Conservation (phyloP, 2,113 vertebrate genomes). For the Rhabdornis inornatus region DNA sequence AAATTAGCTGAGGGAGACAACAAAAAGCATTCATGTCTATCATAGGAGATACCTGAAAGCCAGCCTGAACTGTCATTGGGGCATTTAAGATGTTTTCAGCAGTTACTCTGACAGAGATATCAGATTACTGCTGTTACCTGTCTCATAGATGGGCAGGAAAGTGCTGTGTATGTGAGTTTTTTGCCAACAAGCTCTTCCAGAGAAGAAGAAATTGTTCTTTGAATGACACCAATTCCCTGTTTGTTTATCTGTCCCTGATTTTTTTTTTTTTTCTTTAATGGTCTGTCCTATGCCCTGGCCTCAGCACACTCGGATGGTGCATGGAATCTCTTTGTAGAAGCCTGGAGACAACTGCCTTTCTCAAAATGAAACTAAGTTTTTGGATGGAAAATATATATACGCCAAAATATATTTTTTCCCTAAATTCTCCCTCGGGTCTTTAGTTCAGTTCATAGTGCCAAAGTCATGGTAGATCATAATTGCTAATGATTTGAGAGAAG, state of each 20-base stretch:
- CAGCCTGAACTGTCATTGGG: background rate
- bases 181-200: background rate
- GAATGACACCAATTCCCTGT: background rate
- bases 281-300: background rate
- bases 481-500: background rate
- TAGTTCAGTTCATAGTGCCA: background rate
- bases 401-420: background rate
- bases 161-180: background rate
- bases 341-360: background rate
- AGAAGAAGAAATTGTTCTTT: background rate
- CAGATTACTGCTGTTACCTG: conserved; percentile 7
- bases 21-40: background rate
- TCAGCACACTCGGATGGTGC: background rate
- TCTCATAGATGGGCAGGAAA: background rate
- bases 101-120: background rate
- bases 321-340: background rate
- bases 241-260: background rate
- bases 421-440: background rate
- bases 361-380: background rate
- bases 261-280: background rate
- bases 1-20: background rate
- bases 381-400: background rate
- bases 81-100: background rate
- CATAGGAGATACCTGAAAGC: background rate
- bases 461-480: background rate